Percentiles rank a stretch among this genome's conserved stretches.
These are phyloP conservation scores for Scaptomyza polygonia DNA, from an alignment of 2,888 invertebrate genomes.

Conservation along the genomic window DNA sequence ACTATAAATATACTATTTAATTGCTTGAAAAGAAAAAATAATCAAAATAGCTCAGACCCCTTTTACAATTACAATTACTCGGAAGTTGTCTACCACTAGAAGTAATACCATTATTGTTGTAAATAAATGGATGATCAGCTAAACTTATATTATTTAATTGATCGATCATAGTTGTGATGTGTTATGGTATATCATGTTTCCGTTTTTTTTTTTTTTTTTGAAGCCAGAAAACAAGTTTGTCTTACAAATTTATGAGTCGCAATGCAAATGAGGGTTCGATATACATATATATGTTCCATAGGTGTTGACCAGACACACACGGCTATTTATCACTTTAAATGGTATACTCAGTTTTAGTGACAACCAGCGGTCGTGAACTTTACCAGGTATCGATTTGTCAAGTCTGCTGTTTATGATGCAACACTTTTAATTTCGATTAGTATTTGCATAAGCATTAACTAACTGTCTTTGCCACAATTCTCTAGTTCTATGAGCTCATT, in stretches of 20 bases:
- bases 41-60: neutral
- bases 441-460: constrained; percentile 6
- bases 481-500: too few species aligned
- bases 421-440: constrained; percentile 37
- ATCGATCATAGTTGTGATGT: too few species aligned
- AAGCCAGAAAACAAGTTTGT: constrained; percentile 42
- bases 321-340: constrained; percentile 4
- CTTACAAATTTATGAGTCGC: constrained; percentile 21
- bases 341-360: neutral
- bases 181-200: constrained; percentile 6
- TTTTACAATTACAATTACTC: too few species aligned
- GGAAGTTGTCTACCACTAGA: too few species aligned
- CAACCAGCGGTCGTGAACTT: constrained; percentile 31
- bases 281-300: constrained; percentile 11
- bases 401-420: constrained; percentile 7
- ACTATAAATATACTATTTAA: too few species aligned
- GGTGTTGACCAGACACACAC: constrained; percentile 4
- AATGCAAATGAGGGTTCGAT: constrained; percentile 46
- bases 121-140: too few species aligned
- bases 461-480: constrained; percentile 11
- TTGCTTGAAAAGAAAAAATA: neutral
- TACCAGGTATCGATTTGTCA: neutral
- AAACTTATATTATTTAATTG: too few species aligned
- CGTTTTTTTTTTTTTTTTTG: constrained; percentile 12
- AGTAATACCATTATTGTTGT: too few species aligned